A percentile compares a stretch with the other conserved stretches of the same genome.
These are phyloP conservation scores for Glareola pratincola DNA, from an alignment of 2,113 vertebrate genomes.

Conservation along the genomic window DNA sequence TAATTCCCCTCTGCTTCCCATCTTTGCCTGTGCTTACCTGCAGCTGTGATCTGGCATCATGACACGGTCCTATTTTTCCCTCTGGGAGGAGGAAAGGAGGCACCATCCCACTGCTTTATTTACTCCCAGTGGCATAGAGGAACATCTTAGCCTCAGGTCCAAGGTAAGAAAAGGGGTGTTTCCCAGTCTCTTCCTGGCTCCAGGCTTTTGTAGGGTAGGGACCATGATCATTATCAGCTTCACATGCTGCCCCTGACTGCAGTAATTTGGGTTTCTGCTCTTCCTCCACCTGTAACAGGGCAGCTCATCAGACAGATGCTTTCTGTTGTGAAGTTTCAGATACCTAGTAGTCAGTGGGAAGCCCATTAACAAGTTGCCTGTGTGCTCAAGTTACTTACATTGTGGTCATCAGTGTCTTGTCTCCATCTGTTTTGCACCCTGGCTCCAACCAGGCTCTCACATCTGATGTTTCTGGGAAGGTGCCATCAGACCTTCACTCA, in stretches of 20 bases:
- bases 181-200: neutral
- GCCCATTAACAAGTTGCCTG: neutral
- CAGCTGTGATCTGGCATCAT: neutral
- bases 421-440: neutral
- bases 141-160: neutral
- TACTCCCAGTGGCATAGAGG: neutral
- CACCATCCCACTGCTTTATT: neutral
- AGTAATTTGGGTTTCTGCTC: neutral
- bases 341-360: neutral
- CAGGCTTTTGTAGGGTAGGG: neutral
- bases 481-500: neutral
- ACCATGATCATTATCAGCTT: neutral
- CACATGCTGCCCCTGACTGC: neutral
- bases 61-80: rapidly evolving
- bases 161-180: rapidly evolving
- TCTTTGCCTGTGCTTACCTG: neutral
- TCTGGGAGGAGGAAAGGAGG: neutral
- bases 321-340: neutral
- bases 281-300: neutral
- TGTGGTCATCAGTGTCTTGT: rapidly evolving
- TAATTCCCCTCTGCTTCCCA: neutral
- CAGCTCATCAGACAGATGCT: neutral
- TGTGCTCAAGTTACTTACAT: neutral
- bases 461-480: neutral
- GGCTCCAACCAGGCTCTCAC: neutral